Conservation (phyloP, 2,113 vertebrate species). For the Cochlearius cochlearius region DNA sequence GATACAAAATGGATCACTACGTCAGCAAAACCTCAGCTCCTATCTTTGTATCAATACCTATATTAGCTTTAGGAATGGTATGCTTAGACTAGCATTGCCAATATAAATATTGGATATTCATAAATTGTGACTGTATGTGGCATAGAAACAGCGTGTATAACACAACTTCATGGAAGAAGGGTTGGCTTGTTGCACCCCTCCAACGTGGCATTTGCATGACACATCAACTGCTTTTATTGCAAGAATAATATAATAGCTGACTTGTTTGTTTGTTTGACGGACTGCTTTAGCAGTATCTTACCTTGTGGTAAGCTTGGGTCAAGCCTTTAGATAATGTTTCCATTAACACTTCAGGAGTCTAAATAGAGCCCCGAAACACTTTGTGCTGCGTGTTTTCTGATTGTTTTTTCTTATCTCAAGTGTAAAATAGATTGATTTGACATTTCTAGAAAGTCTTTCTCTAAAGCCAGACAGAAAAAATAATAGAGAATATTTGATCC, state of each 20-base stretch:
- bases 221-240: background rate
- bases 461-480: slow-evolving; percentile 33
- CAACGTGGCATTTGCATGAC: background rate
- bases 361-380: slow-evolving; percentile 11
- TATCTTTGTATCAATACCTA: background rate
- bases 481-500: slow-evolving; percentile 42
- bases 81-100: background rate
- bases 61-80: background rate
- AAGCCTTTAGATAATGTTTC: background rate
- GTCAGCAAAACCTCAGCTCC: background rate
- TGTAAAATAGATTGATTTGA: slow-evolving; percentile 31
- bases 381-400: background rate
- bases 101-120: background rate
- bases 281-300: background rate
- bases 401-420: slow-evolving; percentile 32
- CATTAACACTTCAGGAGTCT: background rate
- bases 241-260: background rate
- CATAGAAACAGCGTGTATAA: background rate
- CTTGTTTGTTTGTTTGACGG: background rate
- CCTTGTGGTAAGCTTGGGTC: background rate
- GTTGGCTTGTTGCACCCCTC: background rate
- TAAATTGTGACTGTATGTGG: background rate
- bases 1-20: background rate
- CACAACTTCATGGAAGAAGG: background rate
- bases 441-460: slow-evolving; percentile 38